A percentile compares a stretch with the other conserved stretches of the same genome.
Evolutionary conservation across 2,888 invertebrate species (phyloP).

Genomic region (Aporophyla nigra): DNA sequence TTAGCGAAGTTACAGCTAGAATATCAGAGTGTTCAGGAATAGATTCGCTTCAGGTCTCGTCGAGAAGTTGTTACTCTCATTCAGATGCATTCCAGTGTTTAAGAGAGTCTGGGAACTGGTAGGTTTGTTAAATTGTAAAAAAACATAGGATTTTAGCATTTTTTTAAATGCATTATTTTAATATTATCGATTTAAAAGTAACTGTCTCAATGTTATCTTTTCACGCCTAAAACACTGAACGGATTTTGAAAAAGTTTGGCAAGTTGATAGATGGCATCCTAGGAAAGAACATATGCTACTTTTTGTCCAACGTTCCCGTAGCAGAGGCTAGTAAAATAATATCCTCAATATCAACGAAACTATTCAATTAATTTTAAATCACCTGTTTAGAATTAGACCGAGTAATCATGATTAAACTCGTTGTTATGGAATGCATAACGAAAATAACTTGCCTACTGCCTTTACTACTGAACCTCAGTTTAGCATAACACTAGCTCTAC

Average conservation of each 20-base stretch:
- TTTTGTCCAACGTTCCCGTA: no score
- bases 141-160: neutral
- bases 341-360: neutral
- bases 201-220: no score
- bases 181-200: no score
- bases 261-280: no score
- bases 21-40: constrained; percentile 50
- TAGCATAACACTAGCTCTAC: neutral
- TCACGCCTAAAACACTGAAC: no score
- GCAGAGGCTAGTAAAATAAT: neutral
- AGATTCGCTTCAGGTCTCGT: constrained; percentile 42
- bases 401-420: neutral
- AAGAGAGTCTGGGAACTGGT: neutral
- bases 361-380: neutral
- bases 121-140: neutral
- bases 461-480: neutral
- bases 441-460: neutral
- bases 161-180: no score
- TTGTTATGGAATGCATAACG: neutral
- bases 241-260: no score
- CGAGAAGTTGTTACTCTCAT: constrained; percentile 21
- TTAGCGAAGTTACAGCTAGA: constrained; percentile 46
- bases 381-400: neutral
- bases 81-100: constrained; percentile 19
- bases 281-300: no score